A percentile compares a stretch with the other conserved stretches of the same genome.
Conservation (phyloP, 2,888 invertebrate species). For the Athrips mouffetella region DNA sequence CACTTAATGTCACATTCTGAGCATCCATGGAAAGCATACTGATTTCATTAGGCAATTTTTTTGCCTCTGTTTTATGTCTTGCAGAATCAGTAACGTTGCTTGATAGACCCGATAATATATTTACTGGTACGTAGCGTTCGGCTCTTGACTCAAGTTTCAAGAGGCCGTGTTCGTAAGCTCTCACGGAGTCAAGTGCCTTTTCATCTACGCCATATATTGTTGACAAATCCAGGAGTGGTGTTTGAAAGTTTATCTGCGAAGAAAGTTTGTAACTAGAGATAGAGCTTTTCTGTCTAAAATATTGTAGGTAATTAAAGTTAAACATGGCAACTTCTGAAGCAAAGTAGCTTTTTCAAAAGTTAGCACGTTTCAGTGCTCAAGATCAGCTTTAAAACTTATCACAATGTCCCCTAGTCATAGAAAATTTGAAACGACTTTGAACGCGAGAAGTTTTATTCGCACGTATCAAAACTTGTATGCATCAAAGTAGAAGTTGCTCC, state of each 20-base stretch:
- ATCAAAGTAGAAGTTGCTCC: slow-evolving; percentile 17
- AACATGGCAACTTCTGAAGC: neutral
- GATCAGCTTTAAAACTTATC: slow-evolving; percentile 8
- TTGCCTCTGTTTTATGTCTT: neutral
- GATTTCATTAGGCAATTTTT: neutral
- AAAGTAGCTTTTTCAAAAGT: neutral
- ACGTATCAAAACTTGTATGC: slow-evolving; percentile 18
- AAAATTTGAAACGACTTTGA: slow-evolving; percentile 3
- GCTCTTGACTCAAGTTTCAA: slow-evolving; percentile 45
- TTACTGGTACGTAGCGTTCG: slow-evolving; percentile 42
- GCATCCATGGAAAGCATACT: slow-evolving; percentile 7
- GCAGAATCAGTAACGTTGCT: neutral
- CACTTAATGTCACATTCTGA: slow-evolving; percentile 22
- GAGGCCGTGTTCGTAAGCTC: slow-evolving; percentile 45
- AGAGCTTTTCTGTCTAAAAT: neutral
- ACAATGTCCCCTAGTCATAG: slow-evolving; percentile 9
- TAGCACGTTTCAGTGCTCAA: neutral
- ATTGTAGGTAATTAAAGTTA: neutral
- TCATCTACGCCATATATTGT: slow-evolving; percentile 57
- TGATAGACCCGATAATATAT: slow-evolving; percentile 12
- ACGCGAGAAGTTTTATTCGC: neutral
- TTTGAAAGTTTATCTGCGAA: slow-evolving; percentile 57
- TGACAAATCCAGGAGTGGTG: slow-evolving; percentile 56
- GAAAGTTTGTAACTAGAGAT: neutral
- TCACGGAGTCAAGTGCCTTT: slow-evolving; percentile 36